phyloP scores from a whole-genome alignment of 2,113 vertebrate genomes.

The Vulpes ferrilata region DNA sequence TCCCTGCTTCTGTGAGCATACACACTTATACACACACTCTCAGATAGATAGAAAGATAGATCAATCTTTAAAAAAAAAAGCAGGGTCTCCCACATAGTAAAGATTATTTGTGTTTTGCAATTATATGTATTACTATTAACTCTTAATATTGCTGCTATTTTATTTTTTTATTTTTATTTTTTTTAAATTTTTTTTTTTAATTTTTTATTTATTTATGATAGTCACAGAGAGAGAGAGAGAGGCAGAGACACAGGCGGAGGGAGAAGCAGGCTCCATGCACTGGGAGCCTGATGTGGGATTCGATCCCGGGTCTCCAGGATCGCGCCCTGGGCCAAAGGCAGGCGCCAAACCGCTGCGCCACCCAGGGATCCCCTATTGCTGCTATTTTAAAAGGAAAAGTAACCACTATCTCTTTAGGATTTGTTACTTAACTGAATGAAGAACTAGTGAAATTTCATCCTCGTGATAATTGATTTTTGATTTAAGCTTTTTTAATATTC shows the following conservation, averaged over 20 bases:
- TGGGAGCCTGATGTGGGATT: too few species aligned
- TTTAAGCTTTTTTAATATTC: not conserved
- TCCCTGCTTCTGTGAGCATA: not conserved
- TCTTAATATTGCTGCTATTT: slow-evolving; percentile 20
- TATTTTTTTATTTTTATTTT: too few species aligned
- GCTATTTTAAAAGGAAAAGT: slow-evolving; percentile 11
- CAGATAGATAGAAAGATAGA: not conserved
- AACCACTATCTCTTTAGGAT: not conserved
- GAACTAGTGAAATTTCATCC: not conserved
- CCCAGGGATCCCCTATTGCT: too few species aligned
- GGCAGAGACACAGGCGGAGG: too few species aligned
- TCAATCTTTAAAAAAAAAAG: not conserved
- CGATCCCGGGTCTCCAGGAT: too few species aligned
- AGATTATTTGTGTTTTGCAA: not conserved
- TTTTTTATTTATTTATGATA: too few species aligned
- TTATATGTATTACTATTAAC: not conserved
- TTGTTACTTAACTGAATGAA: not conserved
- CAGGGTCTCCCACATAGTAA: not conserved
- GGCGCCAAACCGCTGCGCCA: too few species aligned
- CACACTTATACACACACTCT: not conserved
- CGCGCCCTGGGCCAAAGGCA: too few species aligned
- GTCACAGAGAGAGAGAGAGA: too few species aligned
- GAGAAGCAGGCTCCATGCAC: too few species aligned
- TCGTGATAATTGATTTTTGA: not conserved
- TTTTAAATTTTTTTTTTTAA: too few species aligned